Base-by-base conservation (phyloP, 1,140 invertebrate species). In the Papilio glaucus region DNA sequence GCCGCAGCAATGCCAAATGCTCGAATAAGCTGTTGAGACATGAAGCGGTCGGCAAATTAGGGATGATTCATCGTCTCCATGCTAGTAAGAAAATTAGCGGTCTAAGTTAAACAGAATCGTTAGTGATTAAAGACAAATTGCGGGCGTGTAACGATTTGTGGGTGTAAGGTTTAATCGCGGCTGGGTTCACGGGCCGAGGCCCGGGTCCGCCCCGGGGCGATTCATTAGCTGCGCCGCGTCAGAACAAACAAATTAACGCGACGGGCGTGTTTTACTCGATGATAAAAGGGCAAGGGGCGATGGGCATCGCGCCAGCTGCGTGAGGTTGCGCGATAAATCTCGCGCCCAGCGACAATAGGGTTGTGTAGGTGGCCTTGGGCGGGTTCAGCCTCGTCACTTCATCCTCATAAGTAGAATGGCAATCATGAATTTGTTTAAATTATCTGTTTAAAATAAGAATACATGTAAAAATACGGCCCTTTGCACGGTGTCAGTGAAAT, bases 181-280 rank as follows among this genome's bases (percentile, higher is more conserved):
- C 67, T 70, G 83, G 88, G 84, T 79, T 82, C 84, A 84, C 77
- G 83, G 81, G 89, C 86, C 49, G 49, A 57, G 49, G 49, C 49
- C 86, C 77, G 87, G 89, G 88, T 90, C 85, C 72, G 76, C 82
- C 87, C 84, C 79, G 82, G 79, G 85, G 88, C 90, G 83, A 91
- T 92, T 92, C 89, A 92, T 92, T 92, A 92, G 87, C 80, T 82
- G 78, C 80, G 78, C 80, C 87, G 89, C 87, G 86, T 90, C 82
- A 90, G 85, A 87, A 87, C 87, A 92, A 91, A 92, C 90, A 92
- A 92, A 92, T 92, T 92, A 91, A 91, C 88, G 81, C 83, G 80
- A 82, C 85, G 85, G 90, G 81, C 87, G 83, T 88, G 87, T 90
- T 90, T 87, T 87, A 88, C 82, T 78, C 82, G 84, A 85, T 84